A percentile compares a stretch with the other conserved stretches of the same genome.
Evolutionary conservation across 2,797 vertebrate species (phyloP).

Genomic region (Apogon hyalosoma): DNA sequence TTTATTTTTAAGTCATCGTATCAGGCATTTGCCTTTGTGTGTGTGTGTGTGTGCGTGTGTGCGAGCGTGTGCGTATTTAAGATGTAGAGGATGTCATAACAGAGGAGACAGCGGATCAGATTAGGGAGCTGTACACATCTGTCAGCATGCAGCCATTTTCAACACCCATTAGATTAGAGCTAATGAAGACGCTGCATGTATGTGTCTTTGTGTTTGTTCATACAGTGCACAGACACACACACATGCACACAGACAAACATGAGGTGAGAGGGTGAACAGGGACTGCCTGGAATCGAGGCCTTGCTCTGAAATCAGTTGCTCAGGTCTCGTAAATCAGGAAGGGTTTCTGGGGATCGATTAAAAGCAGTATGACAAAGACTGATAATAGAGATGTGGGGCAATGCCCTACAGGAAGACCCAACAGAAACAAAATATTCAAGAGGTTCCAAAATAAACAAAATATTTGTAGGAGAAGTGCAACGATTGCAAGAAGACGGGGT

Average conservation of each 20-base stretch:
- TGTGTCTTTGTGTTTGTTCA: conserved; percentile 70
- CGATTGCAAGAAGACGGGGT: conserved; percentile 37
- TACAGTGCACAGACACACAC: not conserved
- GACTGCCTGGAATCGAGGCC: conserved; percentile 46
- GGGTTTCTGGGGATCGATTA: conserved; percentile 67
- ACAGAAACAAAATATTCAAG: conserved; percentile 28
- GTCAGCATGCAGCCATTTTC: conserved; percentile 76
- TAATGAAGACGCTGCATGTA: conserved; percentile 75
- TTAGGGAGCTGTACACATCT: conserved; percentile 81
- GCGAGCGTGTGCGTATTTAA: conserved; percentile 40
- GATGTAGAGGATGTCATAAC: conserved; percentile 77
- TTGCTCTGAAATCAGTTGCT: conserved; percentile 68
- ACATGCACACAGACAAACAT: conserved; percentile 1
- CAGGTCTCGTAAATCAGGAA: conserved; percentile 71
- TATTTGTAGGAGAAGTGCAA: conserved; percentile 55
- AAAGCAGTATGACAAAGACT: conserved; percentile 64
- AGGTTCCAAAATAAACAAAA: conserved; percentile 55
- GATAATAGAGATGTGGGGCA: conserved; percentile 56
- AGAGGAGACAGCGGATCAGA: conserved; percentile 80
- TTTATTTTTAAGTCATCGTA: conserved; percentile 65
- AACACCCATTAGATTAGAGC: conserved; percentile 79
- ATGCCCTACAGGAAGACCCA: conserved; percentile 33
- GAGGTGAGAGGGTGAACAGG: conserved; percentile 22
- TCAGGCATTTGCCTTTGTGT: conserved; percentile 34
- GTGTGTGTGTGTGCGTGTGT: conserved; percentile 9